A percentile compares a stretch with the other conserved stretches of the same genome.
These are phyloP conservation scores for Herminia tarsipennalis DNA, from an alignment of 2,888 invertebrate genomes.

Conservation along the genomic window DNA sequence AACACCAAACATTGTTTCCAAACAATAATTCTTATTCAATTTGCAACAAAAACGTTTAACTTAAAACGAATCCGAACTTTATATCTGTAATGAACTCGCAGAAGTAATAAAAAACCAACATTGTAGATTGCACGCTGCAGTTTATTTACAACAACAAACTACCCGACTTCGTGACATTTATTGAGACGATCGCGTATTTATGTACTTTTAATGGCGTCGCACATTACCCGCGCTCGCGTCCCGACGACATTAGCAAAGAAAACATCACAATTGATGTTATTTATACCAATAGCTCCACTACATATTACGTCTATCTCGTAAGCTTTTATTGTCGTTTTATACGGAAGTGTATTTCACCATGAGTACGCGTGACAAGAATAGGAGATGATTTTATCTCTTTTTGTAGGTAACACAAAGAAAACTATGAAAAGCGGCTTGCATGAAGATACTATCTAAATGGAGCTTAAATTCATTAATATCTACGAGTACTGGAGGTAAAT, in stretches of 20 bases:
- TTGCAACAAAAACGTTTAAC: constrained; percentile 26
- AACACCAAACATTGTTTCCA: constrained; percentile 10
- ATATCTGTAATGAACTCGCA: constrained; percentile 40
- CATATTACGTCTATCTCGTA: constrained; percentile 44
- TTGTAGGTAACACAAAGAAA: too few relatives aligned
- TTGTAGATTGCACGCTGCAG: constrained; percentile 45
- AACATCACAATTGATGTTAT: constrained; percentile 74
- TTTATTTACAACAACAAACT: constrained; percentile 54
- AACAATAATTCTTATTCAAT: constrained; percentile 21
- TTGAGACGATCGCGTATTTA: constrained; percentile 80
- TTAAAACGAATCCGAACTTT: constrained; percentile 38
- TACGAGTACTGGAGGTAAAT: too few relatives aligned
- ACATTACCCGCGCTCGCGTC: constrained; percentile 69
- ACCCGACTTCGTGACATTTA: constrained; percentile 57
- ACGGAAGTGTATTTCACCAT: background rate
- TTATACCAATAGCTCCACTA: constrained; percentile 55
- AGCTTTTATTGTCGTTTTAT: constrained; percentile 27
- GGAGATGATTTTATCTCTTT: too few relatives aligned
- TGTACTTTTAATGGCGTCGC: constrained; percentile 79
- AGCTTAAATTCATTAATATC: too few relatives aligned
- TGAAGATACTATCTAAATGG: too few relatives aligned
- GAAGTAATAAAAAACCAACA: constrained; percentile 42
- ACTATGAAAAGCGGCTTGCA: too few relatives aligned
- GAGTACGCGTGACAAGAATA: too few relatives aligned
- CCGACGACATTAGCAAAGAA: constrained; percentile 57